These are phyloP conservation scores for Amphibalanus amphitrite DNA, from an alignment of 1,140 invertebrate species.

Conservation along the genomic window DNA sequence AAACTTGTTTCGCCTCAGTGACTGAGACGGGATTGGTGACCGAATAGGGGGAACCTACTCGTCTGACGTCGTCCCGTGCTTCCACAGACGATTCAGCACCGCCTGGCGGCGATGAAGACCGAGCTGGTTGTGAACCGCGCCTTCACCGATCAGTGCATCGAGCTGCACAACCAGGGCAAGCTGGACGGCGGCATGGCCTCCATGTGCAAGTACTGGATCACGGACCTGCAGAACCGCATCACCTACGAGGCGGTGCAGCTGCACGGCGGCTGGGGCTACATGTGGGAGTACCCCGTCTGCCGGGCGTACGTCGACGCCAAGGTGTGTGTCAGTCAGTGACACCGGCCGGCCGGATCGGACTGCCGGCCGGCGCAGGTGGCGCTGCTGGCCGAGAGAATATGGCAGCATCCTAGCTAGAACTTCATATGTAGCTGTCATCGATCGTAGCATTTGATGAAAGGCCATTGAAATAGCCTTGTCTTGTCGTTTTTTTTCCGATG, in stretches of 20 bases:
- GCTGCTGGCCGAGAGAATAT: neutral
- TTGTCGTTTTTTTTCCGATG: too few relatives aligned
- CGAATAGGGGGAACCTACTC: neutral
- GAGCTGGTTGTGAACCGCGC: slow-evolving; percentile 27
- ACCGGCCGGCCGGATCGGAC: neutral
- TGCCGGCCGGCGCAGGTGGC: neutral
- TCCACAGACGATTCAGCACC: slow-evolving; percentile 31
- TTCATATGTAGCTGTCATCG: too few relatives aligned
- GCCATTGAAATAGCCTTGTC: too few relatives aligned
- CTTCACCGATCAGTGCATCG: slow-evolving; percentile 31
- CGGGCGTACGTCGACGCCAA: slow-evolving; percentile 29
- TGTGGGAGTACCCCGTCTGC: slow-evolving; percentile 33
- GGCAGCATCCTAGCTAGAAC: neutral
- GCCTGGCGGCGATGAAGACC: slow-evolving; percentile 34
- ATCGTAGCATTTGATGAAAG: too few relatives aligned
- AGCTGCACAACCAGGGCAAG: slow-evolving; percentile 24
- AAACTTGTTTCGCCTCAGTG: too few relatives aligned
- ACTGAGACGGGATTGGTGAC: too few relatives aligned
- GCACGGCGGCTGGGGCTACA: slow-evolving; percentile 34
- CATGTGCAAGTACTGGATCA: slow-evolving; percentile 33
- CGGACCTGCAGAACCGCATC: slow-evolving; percentile 30
- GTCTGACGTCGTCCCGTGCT: slow-evolving; percentile 8
- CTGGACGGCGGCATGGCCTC: slow-evolving; percentile 29
- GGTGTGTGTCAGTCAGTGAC: neutral
- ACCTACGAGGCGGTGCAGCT: slow-evolving; percentile 30